phyloP scores from a whole-genome alignment of 2,797 vertebrate species.

The Siniperca obscura region DNA sequence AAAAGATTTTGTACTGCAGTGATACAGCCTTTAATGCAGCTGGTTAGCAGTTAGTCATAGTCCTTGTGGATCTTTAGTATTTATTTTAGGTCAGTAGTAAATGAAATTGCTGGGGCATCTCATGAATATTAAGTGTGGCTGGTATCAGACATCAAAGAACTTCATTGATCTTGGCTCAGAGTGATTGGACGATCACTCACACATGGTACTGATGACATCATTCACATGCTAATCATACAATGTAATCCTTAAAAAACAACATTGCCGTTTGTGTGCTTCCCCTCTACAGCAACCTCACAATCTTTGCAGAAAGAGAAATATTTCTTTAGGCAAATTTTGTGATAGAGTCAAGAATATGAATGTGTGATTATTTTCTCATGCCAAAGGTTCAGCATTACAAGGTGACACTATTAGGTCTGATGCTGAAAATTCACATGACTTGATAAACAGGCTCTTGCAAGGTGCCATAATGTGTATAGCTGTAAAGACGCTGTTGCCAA shows the following conservation, averaged over 20 bases:
- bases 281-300: background rate
- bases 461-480: background rate
- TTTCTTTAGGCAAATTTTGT: background rate
- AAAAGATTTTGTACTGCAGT: slow-evolving; percentile 32
- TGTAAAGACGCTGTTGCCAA: background rate
- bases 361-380: background rate
- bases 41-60: slow-evolving; percentile 1
- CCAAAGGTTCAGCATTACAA: background rate
- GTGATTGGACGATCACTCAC: background rate
- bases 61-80: background rate
- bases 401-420: background rate
- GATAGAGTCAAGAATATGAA: background rate
- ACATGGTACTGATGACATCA: background rate
- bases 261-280: background rate
- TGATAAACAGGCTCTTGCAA: background rate
- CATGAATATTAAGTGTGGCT: slow-evolving; percentile 15
- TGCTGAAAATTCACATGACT: background rate
- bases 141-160: background rate
- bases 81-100: background rate
- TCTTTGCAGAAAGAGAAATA: background rate
- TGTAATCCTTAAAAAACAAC: background rate
- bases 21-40: slow-evolving; percentile 15
- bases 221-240: slow-evolving; percentile 7
- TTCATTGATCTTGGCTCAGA: slow-evolving; percentile 6
- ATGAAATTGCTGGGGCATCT: background rate